Evolutionary conservation across 2,888 invertebrate genomes (phyloP), one percentile per base, ranked within the genome.

Genomic region (Orchestes rusci): DNA sequence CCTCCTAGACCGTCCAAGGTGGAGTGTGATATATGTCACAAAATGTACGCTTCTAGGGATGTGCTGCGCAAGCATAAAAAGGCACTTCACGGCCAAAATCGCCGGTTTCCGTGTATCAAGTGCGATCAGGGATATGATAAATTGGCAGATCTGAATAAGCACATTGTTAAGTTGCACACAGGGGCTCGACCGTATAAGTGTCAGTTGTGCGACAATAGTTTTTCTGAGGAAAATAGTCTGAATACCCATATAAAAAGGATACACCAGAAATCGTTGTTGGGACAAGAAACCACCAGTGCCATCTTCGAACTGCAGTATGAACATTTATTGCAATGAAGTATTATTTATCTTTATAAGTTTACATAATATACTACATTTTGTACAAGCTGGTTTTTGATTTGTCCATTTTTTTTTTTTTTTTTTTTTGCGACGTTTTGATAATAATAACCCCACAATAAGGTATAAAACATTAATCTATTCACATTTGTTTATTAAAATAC

Each of bases 211-310:
- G 68, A 71, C n/a, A 72, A 73, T 52, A 70, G 70, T 7, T 80
- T 79, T 58, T 71, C 73, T n/a, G 72, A 73, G 48, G 74, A 73
- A 54, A 75, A 76, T 19, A 76, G 77, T 59, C 64, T 81, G 5
- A 72, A 75, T 52, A 75, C 75, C 1, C 80, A 81, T 59, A 68
- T 79, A 37, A 70, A 71, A 61, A 69, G 79, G 59, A 47, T 47
- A 12, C 47, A 47, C 18, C 43, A 47, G 16, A 46, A 42, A 12
- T 47, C 43, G 3, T 36, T 43, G 15, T 10, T 39, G 4, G 35
- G 37, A 2, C 35, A 43, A 23, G 48, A 48, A 23, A 48, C 48
- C 3, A 40, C 28, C 4, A 40, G 37, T 20, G 48, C 48, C 5
- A 37, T 48, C 12, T 20, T 43, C 12, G 36, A 38, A 10, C 41